Percentiles rank a stretch among this genome's conserved stretches.
Conservation (phyloP, 2,113 vertebrate species). For the Bufo bufo region DNA sequence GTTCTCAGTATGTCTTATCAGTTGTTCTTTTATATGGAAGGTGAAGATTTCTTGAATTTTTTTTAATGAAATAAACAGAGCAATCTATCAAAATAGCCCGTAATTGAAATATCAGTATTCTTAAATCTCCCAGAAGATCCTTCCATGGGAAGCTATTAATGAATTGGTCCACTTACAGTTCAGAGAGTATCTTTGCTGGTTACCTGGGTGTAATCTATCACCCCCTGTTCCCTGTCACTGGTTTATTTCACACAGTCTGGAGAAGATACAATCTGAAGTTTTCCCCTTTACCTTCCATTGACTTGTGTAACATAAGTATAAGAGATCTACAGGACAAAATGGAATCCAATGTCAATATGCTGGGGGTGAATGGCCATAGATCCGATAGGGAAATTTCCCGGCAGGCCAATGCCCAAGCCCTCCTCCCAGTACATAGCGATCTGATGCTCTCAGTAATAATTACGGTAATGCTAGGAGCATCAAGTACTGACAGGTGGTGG, state of each 20-base stretch:
- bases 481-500: too few species aligned
- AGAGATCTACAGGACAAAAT: too few species aligned
- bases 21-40: neutral
- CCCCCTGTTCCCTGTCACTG: slow-evolving; percentile 37
- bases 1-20: neutral
- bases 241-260: slow-evolving; percentile 41
- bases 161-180: slow-evolving; percentile 45
- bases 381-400: too few species aligned
- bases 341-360: too few species aligned
- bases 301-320: neutral
- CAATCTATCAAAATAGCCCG: slow-evolving; percentile 25
- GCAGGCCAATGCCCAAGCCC: too few species aligned
- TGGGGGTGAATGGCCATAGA: too few species aligned
- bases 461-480: too few species aligned
- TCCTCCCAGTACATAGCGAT: too few species aligned
- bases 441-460: too few species aligned
- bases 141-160: slow-evolving; percentile 34
- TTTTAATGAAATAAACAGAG: neutral
- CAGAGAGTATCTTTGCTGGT: slow-evolving; percentile 42
- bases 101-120: slow-evolving; percentile 27
- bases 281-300: slow-evolving; percentile 43
- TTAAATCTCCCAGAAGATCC: slow-evolving; percentile 19
- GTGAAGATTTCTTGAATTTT: slow-evolving; percentile 12
- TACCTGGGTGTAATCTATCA: slow-evolving; percentile 50
- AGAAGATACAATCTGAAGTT: slow-evolving; percentile 29